A percentile compares a stretch with the other conserved stretches of the same genome.
Evolutionary conservation across 2,113 vertebrate genomes (phyloP).

Genomic region (Plecturocebus donacophilus): DNA sequence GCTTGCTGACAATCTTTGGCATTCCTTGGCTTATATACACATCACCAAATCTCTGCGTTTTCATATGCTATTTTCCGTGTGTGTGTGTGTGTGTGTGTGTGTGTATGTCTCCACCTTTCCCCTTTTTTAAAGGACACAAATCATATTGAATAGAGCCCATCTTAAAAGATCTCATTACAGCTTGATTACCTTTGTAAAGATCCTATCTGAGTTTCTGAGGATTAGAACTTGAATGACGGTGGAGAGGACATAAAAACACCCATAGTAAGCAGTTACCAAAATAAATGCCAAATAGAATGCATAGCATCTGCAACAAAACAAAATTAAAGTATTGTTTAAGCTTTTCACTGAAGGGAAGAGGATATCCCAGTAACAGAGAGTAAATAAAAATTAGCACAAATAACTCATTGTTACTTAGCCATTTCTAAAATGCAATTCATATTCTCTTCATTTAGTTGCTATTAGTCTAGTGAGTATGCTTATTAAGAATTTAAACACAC

Average conservation of each 20-base stretch:
- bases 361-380: neutral
- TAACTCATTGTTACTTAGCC: neutral
- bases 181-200: neutral
- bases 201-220: neutral
- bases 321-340: slow-evolving; percentile 23
- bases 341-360: neutral
- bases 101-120: neutral
- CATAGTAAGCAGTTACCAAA: neutral
- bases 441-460: neutral
- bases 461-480: neutral
- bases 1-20: neutral
- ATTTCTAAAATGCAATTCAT: slow-evolving; percentile 28
- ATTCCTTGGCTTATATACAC: neutral
- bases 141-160: neutral
- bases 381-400: slow-evolving; percentile 32
- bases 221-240: neutral
- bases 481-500: neutral
- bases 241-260: neutral
- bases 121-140: neutral
- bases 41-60: neutral
- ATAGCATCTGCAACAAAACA: slow-evolving; percentile 4
- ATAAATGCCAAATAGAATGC: neutral
- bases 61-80: neutral
- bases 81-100: neutral
- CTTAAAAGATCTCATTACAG: neutral